These are phyloP conservation scores for Rhabdomys dilectus DNA, from an alignment of 2,113 vertebrate species.

Conservation along the genomic window DNA sequence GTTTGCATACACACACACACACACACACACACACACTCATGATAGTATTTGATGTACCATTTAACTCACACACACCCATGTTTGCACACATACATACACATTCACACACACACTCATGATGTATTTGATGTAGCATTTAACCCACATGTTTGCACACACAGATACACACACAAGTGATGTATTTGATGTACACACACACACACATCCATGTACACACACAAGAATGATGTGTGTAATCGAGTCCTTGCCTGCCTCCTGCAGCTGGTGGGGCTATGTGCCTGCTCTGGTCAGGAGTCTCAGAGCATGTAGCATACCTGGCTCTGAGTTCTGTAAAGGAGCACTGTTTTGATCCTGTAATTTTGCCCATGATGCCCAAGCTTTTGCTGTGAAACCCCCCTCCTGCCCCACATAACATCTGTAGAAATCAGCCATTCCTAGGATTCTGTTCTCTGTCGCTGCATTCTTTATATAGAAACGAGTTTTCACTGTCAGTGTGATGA, in stretches of 20 bases:
- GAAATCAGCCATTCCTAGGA: background rate
- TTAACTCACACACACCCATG: background rate
- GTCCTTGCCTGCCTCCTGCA: background rate
- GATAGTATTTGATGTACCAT: background rate
- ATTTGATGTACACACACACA: background rate
- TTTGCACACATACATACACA: no score
- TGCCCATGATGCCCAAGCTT: rapidly evolving
- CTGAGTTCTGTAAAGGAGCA: background rate
- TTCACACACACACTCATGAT: background rate
- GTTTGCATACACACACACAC: background rate
- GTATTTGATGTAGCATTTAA: background rate
- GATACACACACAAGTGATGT: background rate
- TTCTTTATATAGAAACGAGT: background rate
- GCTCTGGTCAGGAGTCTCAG: background rate
- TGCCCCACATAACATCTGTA: background rate
- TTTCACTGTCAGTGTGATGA: background rate
- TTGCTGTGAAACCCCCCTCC: background rate
- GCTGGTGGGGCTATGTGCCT: background rate
- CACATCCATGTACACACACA: background rate
- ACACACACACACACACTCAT: no score
- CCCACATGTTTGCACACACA: background rate
- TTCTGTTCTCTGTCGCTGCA: background rate
- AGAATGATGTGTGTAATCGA: background rate
- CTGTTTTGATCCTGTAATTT: background rate
- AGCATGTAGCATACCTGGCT: background rate